Percentiles rank a stretch among this genome's conserved stretches.
Conservation (phyloP, 2,888 invertebrate genomes). For the Cosmopolites sordidus region DNA sequence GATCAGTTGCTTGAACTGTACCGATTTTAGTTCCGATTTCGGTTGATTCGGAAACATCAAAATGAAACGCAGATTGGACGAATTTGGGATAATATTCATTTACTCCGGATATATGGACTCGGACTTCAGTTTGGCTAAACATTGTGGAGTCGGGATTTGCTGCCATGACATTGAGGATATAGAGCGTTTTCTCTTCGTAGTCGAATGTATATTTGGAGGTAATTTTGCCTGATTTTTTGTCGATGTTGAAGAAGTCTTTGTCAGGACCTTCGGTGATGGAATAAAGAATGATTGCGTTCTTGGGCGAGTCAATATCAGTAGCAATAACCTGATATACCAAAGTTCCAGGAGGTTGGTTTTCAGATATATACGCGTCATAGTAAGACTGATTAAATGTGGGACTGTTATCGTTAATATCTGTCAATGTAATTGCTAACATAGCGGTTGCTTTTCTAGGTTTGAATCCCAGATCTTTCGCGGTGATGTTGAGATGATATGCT, state of each 20-base stretch:
- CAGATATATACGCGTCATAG: conserved; percentile 75
- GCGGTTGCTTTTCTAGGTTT: conserved; percentile 72
- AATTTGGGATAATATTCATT: conserved; percentile 89
- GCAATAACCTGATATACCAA: conserved; percentile 73
- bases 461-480: conserved; percentile 82
- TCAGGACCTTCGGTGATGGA: conserved; percentile 73
- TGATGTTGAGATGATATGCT: conserved; percentile 81
- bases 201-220: conserved; percentile 75
- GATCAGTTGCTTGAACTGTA: conserved; percentile 81
- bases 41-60: conserved; percentile 89
- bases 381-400: conserved; percentile 76
- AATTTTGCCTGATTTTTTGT: conserved; percentile 71
- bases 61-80: conserved; percentile 83
- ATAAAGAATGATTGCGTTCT: conserved; percentile 82
- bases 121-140: conserved; percentile 68
- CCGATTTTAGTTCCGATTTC: conserved; percentile 82
- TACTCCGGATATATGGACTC: conserved; percentile 75
- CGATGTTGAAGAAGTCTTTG: conserved; percentile 71
- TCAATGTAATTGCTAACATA: conserved; percentile 77
- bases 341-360: conserved; percentile 74
- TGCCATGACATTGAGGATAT: conserved; percentile 73
- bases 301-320: conserved; percentile 80
- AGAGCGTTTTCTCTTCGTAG: conserved; percentile 76
- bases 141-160: conserved; percentile 82
- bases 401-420: conserved; percentile 91